Evolutionary conservation across 2,113 vertebrate species (phyloP).

Genomic region (Machaerirhynchus nigripectus): DNA sequence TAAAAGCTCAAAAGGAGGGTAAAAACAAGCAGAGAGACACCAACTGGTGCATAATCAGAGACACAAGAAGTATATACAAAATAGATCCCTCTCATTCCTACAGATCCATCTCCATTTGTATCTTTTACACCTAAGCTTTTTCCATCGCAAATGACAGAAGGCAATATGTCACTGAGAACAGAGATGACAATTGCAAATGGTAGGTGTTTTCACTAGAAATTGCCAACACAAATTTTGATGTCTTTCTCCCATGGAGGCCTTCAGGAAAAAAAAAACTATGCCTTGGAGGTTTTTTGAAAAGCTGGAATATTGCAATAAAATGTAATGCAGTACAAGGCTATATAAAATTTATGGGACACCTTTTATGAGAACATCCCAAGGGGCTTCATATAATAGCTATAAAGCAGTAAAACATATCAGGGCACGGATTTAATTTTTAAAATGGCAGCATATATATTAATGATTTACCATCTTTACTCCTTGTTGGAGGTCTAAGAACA

Average conservation of each 20-base stretch:
- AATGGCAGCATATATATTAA: slow-evolving; percentile 62
- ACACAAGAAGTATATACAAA: not conserved
- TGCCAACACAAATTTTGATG: not conserved
- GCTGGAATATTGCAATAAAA: slow-evolving; percentile 37
- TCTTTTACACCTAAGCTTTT: not conserved
- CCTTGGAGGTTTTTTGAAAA: slow-evolving; percentile 25
- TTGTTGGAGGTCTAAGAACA: slow-evolving; percentile 10
- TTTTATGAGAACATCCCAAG: slow-evolving; percentile 58
- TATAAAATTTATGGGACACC: slow-evolving; percentile 44
- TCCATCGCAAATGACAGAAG: not conserved
- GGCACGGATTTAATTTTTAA: slow-evolving; percentile 67
- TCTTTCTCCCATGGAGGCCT: not conserved
- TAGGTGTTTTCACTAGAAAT: slow-evolving; percentile 5
- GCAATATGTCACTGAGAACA: not conserved
- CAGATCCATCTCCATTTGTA: not conserved
- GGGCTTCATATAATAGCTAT: slow-evolving; percentile 42
- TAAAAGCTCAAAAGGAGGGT: not conserved
- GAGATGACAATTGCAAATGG: not conserved
- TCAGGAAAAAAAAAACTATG: not conserved
- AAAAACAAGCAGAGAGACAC: not conserved
- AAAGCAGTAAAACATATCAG: slow-evolving; percentile 43
- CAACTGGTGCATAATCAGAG: not conserved
- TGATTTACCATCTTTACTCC: slow-evolving; percentile 53
- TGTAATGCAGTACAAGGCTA: not conserved
- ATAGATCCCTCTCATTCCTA: not conserved